Conservation (phyloP, 2,797 vertebrate genomes). For the Sebastes taczanowskii region DNA sequence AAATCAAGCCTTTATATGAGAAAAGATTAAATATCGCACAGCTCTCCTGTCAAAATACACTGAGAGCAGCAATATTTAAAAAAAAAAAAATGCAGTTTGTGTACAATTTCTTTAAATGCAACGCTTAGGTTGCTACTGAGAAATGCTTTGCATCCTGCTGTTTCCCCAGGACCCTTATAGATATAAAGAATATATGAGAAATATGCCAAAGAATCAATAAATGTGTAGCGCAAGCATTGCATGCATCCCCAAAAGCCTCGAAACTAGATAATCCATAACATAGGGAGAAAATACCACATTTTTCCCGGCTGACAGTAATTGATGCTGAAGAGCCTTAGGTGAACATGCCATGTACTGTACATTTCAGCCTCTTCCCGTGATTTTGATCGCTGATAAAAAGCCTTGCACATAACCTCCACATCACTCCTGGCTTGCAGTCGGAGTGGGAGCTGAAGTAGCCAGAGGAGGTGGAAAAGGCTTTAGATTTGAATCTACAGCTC, state of each 20-base stretch:
- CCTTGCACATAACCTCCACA: slow-evolving; percentile 16
- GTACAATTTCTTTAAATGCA: slow-evolving; percentile 59
- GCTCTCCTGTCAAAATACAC: slow-evolving; percentile 64
- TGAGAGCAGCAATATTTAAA: slow-evolving; percentile 56
- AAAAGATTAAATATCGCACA: slow-evolving; percentile 66
- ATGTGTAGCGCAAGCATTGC: not conserved
- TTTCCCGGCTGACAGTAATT: not conserved
- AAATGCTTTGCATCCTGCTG: not conserved
- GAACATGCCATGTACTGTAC: slow-evolving; percentile 3
- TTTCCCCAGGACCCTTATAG: not conserved
- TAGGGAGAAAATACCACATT: not conserved
- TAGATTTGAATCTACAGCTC: slow-evolving; percentile 50
- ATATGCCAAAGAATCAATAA: slow-evolving; percentile 4
- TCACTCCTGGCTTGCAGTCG: not conserved
- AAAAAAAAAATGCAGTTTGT: slow-evolving; percentile 63
- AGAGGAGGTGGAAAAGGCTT: slow-evolving; percentile 23
- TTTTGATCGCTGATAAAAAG: slow-evolving; percentile 38
- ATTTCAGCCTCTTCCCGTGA: slow-evolving; percentile 18
- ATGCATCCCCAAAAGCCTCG: not conserved
- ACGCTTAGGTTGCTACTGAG: slow-evolving; percentile 26
- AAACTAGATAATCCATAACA: not conserved
- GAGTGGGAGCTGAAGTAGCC: slow-evolving; percentile 17
- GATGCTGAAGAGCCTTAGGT: slow-evolving; percentile 27
- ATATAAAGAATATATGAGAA: slow-evolving; percentile 7
- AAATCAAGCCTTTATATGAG: slow-evolving; percentile 62